Base-by-base conservation (phyloP, 2,888 invertebrate genomes). In the Nowickia ferox region DNA sequence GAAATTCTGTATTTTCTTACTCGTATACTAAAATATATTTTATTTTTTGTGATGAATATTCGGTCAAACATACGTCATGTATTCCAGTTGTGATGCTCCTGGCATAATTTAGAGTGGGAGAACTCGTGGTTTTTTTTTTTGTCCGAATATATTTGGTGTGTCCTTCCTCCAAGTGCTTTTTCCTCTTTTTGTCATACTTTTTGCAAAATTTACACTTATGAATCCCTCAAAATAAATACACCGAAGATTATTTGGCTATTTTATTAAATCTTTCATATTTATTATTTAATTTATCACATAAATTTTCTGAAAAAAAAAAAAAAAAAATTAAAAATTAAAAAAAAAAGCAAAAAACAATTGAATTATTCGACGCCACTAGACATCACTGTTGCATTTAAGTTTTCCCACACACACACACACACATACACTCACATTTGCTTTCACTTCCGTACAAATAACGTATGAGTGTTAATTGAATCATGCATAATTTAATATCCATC, bases 391-490 rank as follows among this genome's bases (percentile, higher is more conserved):
- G 59, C 59, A 38, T 59, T 40, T 59, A 30, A 53, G 19, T 19
- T 57, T 38, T 57, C 17, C 1, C 9, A 1, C 6, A 30, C 30
- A 10, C 51, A 22, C 51, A 66, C 44, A 4, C 9, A 53, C 10
- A 17, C 19, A 19, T 1, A 13, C 38, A 55, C 9, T 17, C 40
- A 38, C 17, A n/a, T 9, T 40, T 55, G 11, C 38, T 48, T 46
- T 15, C 44, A 30, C 30, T 30, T 30, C n/a, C 22, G 8, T 38
- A 17, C 57, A 59, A 48, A 9, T 38, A n/a, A 9, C 59, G 81
- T 68, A 81, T 68, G 61, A 75, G 66, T 75, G 81, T 75, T 81
- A 81, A 75, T 75, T 75, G 59, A 68, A 81, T 81, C 59, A 53
- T 75, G 61, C 11, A 81, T 75, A 81, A 81, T 68, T 81, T 38